A percentile compares a stretch with the other conserved stretches of the same genome.
Evolutionary conservation across 2,888 invertebrate genomes (phyloP).

Genomic region (Malacosoma neustria): DNA sequence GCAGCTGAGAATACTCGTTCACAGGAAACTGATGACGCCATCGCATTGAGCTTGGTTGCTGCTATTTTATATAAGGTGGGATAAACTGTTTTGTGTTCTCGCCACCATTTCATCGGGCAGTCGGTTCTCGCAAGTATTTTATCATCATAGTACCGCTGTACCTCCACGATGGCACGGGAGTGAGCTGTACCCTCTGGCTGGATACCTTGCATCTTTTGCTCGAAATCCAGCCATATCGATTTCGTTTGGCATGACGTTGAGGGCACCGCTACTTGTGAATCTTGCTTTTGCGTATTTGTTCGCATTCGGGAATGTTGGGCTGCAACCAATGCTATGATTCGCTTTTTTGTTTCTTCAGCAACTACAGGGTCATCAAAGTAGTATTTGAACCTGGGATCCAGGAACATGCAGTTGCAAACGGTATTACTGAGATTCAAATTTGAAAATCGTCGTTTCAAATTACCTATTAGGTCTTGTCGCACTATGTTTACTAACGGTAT

Average conservation of each 20-base stretch:
- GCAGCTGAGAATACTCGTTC: constrained; percentile 8
- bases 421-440: background rate
- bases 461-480: background rate
- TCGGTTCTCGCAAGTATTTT: constrained; percentile 1
- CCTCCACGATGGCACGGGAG: constrained; percentile 8
- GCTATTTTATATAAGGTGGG: constrained; percentile 7
- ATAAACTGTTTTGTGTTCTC: constrained; percentile 4
- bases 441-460: background rate
- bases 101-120: constrained; percentile 10
- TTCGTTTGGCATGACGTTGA: no score
- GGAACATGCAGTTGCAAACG: background rate
- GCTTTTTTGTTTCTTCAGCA: background rate
- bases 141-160: constrained; percentile 8
- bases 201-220: constrained; percentile 4
- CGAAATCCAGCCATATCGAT: constrained; percentile 7
- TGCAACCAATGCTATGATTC: background rate
- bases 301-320: background rate
- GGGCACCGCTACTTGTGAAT: no score
- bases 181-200: constrained; percentile 5
- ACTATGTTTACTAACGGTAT: constrained; percentile 4
- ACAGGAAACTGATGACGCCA: constrained; percentile 7
- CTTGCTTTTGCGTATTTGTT: background rate
- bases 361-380: background rate
- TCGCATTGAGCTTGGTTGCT: constrained; percentile 3
- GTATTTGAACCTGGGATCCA: background rate